A percentile compares a stretch with the other conserved stretches of the same genome.
phyloP scores from a whole-genome alignment of 2,888 invertebrate species.

The Ornithoptera alexandrae region DNA sequence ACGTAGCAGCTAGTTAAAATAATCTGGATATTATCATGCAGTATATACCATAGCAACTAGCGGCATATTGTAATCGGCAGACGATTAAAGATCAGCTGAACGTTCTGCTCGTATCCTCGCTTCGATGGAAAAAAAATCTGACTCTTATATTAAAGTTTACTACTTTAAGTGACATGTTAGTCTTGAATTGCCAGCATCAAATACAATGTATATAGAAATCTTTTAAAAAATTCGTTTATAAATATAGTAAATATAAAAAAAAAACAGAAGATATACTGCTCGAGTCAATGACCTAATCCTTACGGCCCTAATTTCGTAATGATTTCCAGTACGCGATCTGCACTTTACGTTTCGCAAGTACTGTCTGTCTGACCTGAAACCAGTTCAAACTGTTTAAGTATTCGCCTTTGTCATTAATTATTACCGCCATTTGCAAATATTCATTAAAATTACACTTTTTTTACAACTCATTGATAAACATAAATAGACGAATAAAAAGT shows the following conservation, averaged over 20 bases:
- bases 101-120: no score
- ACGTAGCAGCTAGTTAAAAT: no score
- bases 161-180: background rate
- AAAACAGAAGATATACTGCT: constrained; percentile 47
- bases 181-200: background rate
- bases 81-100: no score
- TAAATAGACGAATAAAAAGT: no score
- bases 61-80: no score
- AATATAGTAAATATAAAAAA: constrained; percentile 22
- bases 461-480: no score
- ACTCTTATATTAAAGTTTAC: no score
- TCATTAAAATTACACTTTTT: background rate
- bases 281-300: constrained; percentile 53
- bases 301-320: constrained; percentile 65
- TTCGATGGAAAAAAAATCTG: no score
- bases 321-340: constrained; percentile 47
- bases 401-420: constrained; percentile 7
- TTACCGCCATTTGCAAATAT: background rate
- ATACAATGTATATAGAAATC: no score
- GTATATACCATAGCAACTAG: no score
- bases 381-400: constrained; percentile 3
- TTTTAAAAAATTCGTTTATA: no score
- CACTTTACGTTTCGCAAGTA: constrained; percentile 43
- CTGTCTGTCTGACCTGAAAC: constrained; percentile 34
- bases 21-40: no score